Percentiles rank a stretch among this genome's conserved stretches.
phyloP scores from a whole-genome alignment of 2,888 invertebrate species.

The Cactoblastis cactorum region DNA sequence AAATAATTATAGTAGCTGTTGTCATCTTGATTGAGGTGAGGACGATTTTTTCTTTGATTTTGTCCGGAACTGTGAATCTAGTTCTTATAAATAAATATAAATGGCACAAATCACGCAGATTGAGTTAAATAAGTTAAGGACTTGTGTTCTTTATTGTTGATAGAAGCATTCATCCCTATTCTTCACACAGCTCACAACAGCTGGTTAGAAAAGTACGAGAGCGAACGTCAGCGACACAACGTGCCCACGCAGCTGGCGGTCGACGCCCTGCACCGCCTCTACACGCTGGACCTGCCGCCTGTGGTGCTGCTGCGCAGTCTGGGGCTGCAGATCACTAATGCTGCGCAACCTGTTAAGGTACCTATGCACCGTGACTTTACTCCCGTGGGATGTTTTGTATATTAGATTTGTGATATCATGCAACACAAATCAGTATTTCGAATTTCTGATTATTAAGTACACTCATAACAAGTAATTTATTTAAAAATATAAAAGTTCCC shows the following conservation, averaged over 20 bases:
- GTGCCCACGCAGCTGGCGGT: constrained; percentile 93
- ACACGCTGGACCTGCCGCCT: constrained; percentile 85
- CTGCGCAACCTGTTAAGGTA: constrained; percentile 87
- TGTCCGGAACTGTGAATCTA: too few species aligned
- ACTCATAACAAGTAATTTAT: too few species aligned
- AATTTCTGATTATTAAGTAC: too few species aligned
- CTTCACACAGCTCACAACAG: constrained; percentile 84
- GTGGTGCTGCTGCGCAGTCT: constrained; percentile 89
- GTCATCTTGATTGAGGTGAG: too few species aligned
- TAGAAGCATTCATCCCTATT: neutral
- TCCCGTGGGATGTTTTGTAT: neutral
- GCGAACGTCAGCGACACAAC: constrained; percentile 89
- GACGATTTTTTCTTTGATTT: too few species aligned
- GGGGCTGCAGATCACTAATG: constrained; percentile 89
- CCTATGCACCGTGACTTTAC: neutral
- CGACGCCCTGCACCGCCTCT: constrained; percentile 92
- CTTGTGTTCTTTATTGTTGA: neutral
- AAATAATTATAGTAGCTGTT: too few species aligned
- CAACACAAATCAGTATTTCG: too few species aligned
- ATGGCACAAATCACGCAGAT: too few species aligned
- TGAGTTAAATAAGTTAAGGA: too few species aligned
- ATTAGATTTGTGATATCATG: too few species aligned
- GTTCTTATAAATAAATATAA: too few species aligned
- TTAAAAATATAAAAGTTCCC: too few species aligned
- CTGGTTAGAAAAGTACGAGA: constrained; percentile 91